Conservation (phyloP, 2,113 vertebrate species). For the Brachyistius frenatus region DNA sequence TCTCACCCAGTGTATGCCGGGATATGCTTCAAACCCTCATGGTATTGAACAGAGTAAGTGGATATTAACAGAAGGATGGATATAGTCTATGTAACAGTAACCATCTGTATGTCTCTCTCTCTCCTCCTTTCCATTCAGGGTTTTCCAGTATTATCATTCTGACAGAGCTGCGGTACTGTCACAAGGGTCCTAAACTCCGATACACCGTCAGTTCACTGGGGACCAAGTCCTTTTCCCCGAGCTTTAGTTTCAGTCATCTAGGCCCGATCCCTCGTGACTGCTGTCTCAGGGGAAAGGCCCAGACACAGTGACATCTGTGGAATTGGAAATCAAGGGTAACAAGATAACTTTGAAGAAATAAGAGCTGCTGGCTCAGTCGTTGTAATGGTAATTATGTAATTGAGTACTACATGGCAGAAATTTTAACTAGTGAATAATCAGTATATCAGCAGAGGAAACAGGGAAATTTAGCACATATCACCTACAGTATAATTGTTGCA, state of each 20-base stretch:
- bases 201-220: slow-evolving; percentile 41
- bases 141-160: slow-evolving; percentile 56
- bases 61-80: slow-evolving; percentile 40
- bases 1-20: neutral
- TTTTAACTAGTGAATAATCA: slow-evolving; percentile 52
- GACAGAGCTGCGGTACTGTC: slow-evolving; percentile 37
- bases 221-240: slow-evolving; percentile 23
- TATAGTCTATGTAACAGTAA: slow-evolving; percentile 22
- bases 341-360: slow-evolving; percentile 64
- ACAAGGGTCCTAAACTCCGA: slow-evolving; percentile 55
- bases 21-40: slow-evolving; percentile 10
- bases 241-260: slow-evolving; percentile 51
- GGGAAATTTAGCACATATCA: neutral
- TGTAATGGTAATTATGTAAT: slow-evolving; percentile 64
- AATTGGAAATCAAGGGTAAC: slow-evolving; percentile 67
- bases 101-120: slow-evolving; percentile 12
- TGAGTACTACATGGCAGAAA: slow-evolving; percentile 45
- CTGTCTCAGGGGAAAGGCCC: slow-evolving; percentile 51
- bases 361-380: slow-evolving; percentile 58
- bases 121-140: slow-evolving; percentile 29
- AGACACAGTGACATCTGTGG: slow-evolving; percentile 59
- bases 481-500: no score
- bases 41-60: slow-evolving; percentile 44
- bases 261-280: slow-evolving; percentile 52
- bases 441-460: slow-evolving; percentile 7